phyloP scores from a whole-genome alignment of 1,140 invertebrate genomes.

The Ganaspis sp. region DNA sequence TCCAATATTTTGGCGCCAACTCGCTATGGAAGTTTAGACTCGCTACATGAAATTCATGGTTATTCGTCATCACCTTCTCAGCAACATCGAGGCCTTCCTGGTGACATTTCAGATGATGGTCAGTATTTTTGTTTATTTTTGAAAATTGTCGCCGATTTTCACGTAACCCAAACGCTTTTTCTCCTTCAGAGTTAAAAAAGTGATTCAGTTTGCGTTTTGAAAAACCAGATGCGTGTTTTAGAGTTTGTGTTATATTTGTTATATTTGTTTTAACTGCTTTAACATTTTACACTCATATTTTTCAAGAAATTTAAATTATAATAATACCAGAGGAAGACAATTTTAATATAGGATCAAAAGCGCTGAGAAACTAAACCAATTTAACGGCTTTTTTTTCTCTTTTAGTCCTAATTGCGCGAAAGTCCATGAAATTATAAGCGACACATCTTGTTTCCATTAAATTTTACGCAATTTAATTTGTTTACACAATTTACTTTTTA shows the following conservation, averaged over 20 bases:
- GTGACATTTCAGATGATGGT: slow-evolving; percentile 78
- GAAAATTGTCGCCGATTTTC: not conserved
- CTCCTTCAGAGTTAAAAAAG: slow-evolving; percentile 7
- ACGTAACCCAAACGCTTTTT: slow-evolving; percentile 1
- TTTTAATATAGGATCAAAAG: not conserved
- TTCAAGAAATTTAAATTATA: not conserved
- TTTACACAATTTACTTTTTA: too few species aligned
- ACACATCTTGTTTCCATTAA: not conserved
- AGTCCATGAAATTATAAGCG: not conserved
- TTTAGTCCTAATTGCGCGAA: too few species aligned
- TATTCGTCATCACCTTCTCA: slow-evolving; percentile 65
- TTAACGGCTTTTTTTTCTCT: not conserved
- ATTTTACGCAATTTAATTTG: not conserved
- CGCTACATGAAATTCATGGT: slow-evolving; percentile 78
- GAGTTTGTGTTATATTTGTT: not conserved
- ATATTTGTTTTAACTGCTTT: not conserved
- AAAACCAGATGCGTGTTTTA: slow-evolving; percentile 5
- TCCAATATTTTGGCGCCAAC: slow-evolving; percentile 54
- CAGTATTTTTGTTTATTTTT: slow-evolving; percentile 62
- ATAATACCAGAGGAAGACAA: not conserved
- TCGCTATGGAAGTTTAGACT: slow-evolving; percentile 80
- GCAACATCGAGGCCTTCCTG: slow-evolving; percentile 64
- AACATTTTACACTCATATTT: not conserved
- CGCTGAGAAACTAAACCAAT: not conserved
- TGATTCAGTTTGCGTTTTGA: not conserved